phyloP scores from a whole-genome alignment of 2,888 invertebrate species.

The Papilio elwesi region DNA sequence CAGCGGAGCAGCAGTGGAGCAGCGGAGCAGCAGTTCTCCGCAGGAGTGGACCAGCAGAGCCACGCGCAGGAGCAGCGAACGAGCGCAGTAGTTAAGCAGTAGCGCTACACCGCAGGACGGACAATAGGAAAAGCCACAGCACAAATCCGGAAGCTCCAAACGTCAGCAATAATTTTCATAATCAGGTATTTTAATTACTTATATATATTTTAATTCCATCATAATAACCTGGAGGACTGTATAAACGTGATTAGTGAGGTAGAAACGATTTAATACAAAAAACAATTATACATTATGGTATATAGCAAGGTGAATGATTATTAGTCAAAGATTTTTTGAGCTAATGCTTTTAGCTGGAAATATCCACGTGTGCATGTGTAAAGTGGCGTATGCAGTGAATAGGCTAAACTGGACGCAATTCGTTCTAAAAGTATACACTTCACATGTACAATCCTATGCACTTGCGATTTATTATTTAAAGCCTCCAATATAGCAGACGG shows the following conservation, averaged over 20 bases:
- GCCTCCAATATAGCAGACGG: slow-evolving; percentile 33
- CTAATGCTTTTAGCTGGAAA: background rate
- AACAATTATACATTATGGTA: background rate
- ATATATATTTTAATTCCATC: too few relatives aligned
- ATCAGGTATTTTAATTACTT: slow-evolving; percentile 38
- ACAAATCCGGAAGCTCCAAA: slow-evolving; percentile 32
- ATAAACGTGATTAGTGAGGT: too few relatives aligned
- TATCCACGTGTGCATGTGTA: slow-evolving; percentile 37
- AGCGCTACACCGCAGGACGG: slow-evolving; percentile 12
- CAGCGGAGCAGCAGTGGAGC: slow-evolving; percentile 26
- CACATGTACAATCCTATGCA: slow-evolving; percentile 44
- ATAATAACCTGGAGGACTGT: too few relatives aligned
- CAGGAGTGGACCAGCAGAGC: slow-evolving; percentile 10
- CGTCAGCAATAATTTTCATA: slow-evolving; percentile 33
- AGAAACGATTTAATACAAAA: background rate
- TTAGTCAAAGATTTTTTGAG: background rate
- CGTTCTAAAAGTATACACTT: slow-evolving; percentile 45
- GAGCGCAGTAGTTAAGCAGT: background rate
- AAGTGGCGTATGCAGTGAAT: slow-evolving; percentile 39
- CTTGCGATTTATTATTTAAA: slow-evolving; percentile 40
- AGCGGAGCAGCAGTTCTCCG: slow-evolving; percentile 19
- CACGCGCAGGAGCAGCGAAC: background rate
- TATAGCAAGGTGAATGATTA: background rate
- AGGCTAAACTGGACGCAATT: slow-evolving; percentile 43
- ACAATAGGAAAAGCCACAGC: slow-evolving; percentile 23